Percentiles rank a stretch among this genome's conserved stretches.
These are phyloP conservation scores for Formicarius rufipectus DNA, from an alignment of 2,113 vertebrate genomes.

Conservation along the genomic window DNA sequence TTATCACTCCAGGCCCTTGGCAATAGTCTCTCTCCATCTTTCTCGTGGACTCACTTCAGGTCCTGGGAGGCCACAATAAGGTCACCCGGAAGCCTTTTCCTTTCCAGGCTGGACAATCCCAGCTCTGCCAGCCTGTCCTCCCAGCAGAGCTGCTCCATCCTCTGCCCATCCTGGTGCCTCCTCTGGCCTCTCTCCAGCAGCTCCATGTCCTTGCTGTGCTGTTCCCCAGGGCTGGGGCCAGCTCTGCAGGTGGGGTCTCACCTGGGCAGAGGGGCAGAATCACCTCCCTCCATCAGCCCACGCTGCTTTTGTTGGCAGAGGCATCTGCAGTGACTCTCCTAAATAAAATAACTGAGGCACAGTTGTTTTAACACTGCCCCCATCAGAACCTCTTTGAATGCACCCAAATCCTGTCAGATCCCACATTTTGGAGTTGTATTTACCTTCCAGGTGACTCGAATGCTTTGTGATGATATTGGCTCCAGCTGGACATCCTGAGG, in stretches of 20 bases:
- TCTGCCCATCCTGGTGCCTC: neutral
- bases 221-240: too few species aligned
- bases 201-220: neutral
- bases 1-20: neutral
- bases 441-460: slow-evolving; percentile 99
- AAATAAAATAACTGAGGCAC: neutral
- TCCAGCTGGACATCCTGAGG: slow-evolving; percentile 95
- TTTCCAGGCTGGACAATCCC: neutral
- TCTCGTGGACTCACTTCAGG: neutral
- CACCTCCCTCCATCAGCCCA: neutral
- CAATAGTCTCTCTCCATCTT: neutral
- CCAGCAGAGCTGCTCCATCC: neutral
- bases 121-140: neutral
- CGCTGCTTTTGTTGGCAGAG: neutral
- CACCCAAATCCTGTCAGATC: neutral
- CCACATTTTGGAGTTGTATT: neutral
- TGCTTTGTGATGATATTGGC: slow-evolving; percentile 95
- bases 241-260: neutral
- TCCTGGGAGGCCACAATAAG: neutral
- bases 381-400: neutral
- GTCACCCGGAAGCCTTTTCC: neutral
- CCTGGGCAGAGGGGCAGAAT: neutral
- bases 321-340: neutral
- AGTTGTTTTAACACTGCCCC: neutral
- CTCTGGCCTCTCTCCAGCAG: neutral